Base-by-base conservation (phyloP, 2,888 invertebrate species). In the Drosophila mercatorum region DNA sequence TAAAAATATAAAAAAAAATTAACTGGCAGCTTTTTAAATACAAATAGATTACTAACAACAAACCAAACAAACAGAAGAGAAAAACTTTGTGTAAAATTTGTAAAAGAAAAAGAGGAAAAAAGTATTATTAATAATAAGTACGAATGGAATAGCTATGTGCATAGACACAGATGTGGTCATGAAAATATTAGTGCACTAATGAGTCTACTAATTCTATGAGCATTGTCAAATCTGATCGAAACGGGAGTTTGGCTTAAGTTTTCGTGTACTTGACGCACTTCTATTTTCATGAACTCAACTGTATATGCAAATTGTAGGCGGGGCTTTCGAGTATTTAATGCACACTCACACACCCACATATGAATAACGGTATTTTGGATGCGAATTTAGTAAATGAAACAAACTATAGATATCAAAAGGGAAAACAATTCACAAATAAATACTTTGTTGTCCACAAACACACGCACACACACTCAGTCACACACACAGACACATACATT, bases 311-410 rank as follows among this genome's bases (percentile, higher is more conserved):
- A 34, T 12, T 17, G 57, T 62, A 17, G 28, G 44, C 28, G 44
- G n/a, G 57, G 38, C 28, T 46, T 26, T 66, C 40, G 22, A 51
- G 38, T 51, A 46, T 17, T 34, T 31, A n/a, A 46, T 55, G 41
- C 68, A 51, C 22, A 40, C 49, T 34, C 44, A 64, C 26, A 65
- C 26, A 14, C 8, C 36, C 8, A 65, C 38, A 55, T 36, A 28
- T n/a, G 34, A 34, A 63, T 49, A 68, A 70, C 69, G 80, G 72
- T 76, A 82, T 77, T 83, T 83, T 70, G 70, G 67, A 65, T 80
- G 86, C 77, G 63, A 86, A 83, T 83, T 80, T 68, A 80, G 77
- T 46, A 47, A 40, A 52, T 36, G 8, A 53, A 52, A 8, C 36
- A 22, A 53, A 40, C 12, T 52, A 14, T n/a, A 40, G 36, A 53